These are phyloP conservation scores for Epirrhoe alternata DNA, from an alignment of 2,888 invertebrate genomes.

Conservation along the genomic window DNA sequence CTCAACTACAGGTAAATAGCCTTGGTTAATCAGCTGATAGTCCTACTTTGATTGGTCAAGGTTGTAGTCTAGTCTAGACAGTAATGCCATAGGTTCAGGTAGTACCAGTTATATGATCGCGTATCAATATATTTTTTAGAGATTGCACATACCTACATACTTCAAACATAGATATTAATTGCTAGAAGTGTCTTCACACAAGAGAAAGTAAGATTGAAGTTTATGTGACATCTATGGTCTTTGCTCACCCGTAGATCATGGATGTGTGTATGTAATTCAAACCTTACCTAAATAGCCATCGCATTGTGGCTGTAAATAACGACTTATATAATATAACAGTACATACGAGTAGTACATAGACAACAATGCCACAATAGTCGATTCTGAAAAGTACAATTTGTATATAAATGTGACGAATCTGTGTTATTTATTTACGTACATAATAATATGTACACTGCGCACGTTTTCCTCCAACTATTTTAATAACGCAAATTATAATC, in stretches of 20 bases:
- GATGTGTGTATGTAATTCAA: background rate
- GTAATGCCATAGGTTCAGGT: background rate
- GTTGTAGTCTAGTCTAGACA: background rate
- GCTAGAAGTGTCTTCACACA: no score
- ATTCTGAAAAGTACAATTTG: conserved; percentile 14
- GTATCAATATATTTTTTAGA: no score
- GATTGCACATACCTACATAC: no score
- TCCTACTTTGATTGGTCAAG: background rate
- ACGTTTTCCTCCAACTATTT: conserved; percentile 26
- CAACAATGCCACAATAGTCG: conserved; percentile 20
- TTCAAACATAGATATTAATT: no score
- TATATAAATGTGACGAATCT: conserved; percentile 22
- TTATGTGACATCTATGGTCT: no score
- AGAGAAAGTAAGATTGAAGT: no score
- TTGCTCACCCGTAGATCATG: background rate
- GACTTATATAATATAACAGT: background rate
- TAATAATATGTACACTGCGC: background rate
- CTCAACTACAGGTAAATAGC: conserved; percentile 6
- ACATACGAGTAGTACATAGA: conserved; percentile 2
- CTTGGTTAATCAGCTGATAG: conserved; percentile 7
- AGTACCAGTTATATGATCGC: no score
- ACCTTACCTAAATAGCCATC: background rate
- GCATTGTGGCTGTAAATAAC: conserved; percentile 13
- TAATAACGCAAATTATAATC: conserved; percentile 18
- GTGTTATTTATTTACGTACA: conserved; percentile 4